phyloP scores from a whole-genome alignment of 2,888 invertebrate species.

The Trichogramma evanescens region DNA sequence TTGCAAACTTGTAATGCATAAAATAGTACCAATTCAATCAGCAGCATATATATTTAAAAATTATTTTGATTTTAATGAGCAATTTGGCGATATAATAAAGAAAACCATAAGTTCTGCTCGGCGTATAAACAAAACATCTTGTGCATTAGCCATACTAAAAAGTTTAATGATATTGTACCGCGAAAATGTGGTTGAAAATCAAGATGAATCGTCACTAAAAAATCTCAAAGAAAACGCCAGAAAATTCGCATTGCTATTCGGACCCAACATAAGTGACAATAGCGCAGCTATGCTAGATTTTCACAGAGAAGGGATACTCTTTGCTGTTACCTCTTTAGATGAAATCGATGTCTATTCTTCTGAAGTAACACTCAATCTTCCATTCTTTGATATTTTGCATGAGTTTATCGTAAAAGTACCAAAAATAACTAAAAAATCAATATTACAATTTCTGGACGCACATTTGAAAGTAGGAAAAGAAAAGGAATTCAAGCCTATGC shows the following conservation, averaged over 20 bases:
- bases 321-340: conserved; percentile 67
- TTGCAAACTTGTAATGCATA: conserved; percentile 96
- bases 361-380: conserved; percentile 77
- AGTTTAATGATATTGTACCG: conserved; percentile 84
- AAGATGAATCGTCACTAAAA: conserved; percentile 64
- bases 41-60: conserved; percentile 95
- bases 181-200: conserved; percentile 53
- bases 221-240: conserved; percentile 93
- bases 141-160: conserved; percentile 87
- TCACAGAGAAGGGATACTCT: conserved; percentile 89
- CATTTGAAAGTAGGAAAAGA: conserved; percentile 74
- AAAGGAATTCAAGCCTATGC: conserved; percentile 90
- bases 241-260: conserved; percentile 93
- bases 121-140: conserved; percentile 94
- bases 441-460: conserved; percentile 82
- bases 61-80: conserved; percentile 96
- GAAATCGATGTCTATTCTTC: conserved; percentile 64
- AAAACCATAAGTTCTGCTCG: conserved; percentile 92
- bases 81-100: conserved; percentile 98
- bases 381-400: conserved; percentile 89
- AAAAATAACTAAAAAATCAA: conserved; percentile 91
- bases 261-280: conserved; percentile 92
- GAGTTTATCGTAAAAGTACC: conserved; percentile 96
- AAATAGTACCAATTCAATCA: conserved; percentile 85
- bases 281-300: conserved; percentile 94